Conservation (phyloP, 2,797 vertebrate genomes). For the Phoxinus dragarum region DNA sequence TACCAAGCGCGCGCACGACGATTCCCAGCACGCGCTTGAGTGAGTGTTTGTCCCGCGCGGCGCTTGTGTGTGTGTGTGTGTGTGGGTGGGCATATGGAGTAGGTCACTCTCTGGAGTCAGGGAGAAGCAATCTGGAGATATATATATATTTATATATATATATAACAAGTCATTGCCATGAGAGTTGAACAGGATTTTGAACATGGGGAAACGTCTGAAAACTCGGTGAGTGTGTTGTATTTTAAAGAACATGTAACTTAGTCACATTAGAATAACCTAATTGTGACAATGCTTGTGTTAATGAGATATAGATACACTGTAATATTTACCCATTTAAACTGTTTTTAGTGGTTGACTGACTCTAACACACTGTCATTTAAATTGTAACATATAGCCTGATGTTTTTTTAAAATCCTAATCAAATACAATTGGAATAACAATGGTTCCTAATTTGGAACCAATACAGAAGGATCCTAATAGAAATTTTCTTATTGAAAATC, state of each 20-base stretch:
- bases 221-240: constrained; percentile 75
- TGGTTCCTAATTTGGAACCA: not conserved
- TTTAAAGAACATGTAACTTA: not conserved
- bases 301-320: not conserved
- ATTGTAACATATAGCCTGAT: too few relatives aligned
- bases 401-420: not conserved
- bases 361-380: too few relatives aligned
- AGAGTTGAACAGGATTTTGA: constrained; percentile 72
- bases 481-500: not conserved
- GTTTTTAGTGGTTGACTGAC: not conserved
- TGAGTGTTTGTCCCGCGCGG: constrained; percentile 27
- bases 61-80: constrained; percentile 13
- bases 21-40: not conserved
- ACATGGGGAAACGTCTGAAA: constrained; percentile 73
- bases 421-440: not conserved
- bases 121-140: constrained; percentile 58
- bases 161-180: constrained; percentile 68
- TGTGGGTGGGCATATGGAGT: constrained; percentile 71
- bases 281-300: not conserved
- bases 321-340: not conserved
- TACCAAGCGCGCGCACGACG: constrained; percentile 29
- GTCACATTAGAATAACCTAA: not conserved
- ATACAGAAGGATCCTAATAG: not conserved
- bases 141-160: not conserved
- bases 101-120: constrained; percentile 59